Conservation (phyloP, 2,888 invertebrate species). For the Agonopterix alstromeriana region DNA sequence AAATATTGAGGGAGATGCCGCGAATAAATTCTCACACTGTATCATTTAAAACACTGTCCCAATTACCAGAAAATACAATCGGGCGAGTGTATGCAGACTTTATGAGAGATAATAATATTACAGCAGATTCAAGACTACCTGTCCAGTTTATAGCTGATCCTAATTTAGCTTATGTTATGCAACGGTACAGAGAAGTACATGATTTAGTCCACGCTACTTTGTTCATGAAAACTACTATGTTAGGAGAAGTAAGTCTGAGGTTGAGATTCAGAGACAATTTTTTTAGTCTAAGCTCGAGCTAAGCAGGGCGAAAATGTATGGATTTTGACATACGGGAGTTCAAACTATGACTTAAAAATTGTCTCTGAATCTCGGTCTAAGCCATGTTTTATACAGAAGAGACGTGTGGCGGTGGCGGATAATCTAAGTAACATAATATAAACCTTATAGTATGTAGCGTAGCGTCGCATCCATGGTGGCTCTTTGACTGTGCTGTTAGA, state of each 20-base stretch:
- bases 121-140: slow-evolving; percentile 92
- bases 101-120: slow-evolving; percentile 89
- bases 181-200: slow-evolving; percentile 97
- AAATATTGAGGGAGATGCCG: slow-evolving; percentile 87
- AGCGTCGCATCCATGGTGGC: too few relatives aligned
- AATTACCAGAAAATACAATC: slow-evolving; percentile 87
- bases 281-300: too few relatives aligned
- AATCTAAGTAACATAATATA: too few relatives aligned
- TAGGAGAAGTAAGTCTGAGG: slow-evolving; percentile 79
- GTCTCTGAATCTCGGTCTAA: too few relatives aligned
- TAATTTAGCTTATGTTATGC: slow-evolving; percentile 96
- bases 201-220: slow-evolving; percentile 95
- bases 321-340: too few relatives aligned
- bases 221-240: slow-evolving; percentile 95
- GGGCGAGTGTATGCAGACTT: slow-evolving; percentile 93
- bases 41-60: slow-evolving; percentile 81
- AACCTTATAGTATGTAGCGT: too few relatives aligned
- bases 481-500: too few relatives aligned
- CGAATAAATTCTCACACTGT: slow-evolving; percentile 91
- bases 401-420: too few relatives aligned
- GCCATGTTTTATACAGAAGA: too few relatives aligned
- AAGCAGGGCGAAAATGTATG: too few relatives aligned
- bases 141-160: slow-evolving; percentile 95
- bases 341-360: too few relatives aligned
- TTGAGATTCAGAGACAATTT: too few relatives aligned